Evolutionary conservation across 2,797 vertebrate genomes (phyloP).

Genomic region (Paedocypris micromegethes): DNA sequence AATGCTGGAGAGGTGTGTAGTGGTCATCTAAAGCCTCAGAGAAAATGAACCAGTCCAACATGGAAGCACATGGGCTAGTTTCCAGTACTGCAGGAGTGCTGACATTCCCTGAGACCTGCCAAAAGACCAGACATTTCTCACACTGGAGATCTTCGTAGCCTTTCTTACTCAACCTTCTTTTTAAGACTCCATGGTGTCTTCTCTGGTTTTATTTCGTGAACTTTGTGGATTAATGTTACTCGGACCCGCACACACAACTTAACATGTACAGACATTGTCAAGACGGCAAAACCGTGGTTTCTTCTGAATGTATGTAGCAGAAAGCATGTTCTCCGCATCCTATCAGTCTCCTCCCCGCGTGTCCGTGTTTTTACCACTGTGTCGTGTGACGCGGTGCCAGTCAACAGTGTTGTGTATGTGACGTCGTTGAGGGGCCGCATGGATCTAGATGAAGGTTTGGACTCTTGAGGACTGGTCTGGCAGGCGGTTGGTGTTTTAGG

Average conservation of each 20-base stretch:
- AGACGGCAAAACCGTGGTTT: conserved; percentile 60
- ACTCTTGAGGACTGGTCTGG: conserved; percentile 38
- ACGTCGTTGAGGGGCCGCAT: conserved; percentile 40
- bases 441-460: conserved; percentile 28
- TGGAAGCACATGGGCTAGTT: conserved; percentile 29
- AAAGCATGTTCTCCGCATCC: conserved; percentile 59
- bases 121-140: not conserved
- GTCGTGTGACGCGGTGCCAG: conserved; percentile 58
- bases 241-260: conserved; percentile 49
- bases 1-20: conserved; percentile 15
- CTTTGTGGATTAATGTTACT: conserved; percentile 58
- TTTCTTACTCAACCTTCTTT: conserved; percentile 68
- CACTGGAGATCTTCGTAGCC: conserved; percentile 58
- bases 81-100: too few relatives aligned
- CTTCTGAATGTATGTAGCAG: conserved; percentile 70
- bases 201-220: conserved; percentile 50
- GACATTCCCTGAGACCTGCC: conserved; percentile 35
- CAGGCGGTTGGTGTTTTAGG: conserved; percentile 36
- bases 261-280: conserved; percentile 56
- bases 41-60: conserved; percentile 33
- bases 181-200: conserved; percentile 53
- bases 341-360: conserved; percentile 18
- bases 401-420: conserved; percentile 51
- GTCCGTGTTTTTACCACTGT: conserved; percentile 56
- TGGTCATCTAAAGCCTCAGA: conserved; percentile 23